Evolutionary conservation across 2,113 vertebrate species (phyloP).

Genomic region (Pagrus major): DNA sequence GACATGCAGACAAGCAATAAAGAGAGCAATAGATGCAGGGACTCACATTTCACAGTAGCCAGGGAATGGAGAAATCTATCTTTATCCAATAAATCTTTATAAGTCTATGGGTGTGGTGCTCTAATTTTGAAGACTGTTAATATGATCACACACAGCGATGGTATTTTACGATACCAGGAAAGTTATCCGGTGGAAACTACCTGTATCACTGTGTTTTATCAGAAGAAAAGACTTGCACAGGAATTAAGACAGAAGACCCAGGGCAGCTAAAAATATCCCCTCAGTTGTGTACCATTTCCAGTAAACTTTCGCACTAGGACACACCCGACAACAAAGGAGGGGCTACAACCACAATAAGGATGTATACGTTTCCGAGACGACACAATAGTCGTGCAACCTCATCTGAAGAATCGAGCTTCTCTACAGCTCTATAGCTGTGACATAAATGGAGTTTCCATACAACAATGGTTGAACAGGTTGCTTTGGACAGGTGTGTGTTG

Average conservation of each 20-base stretch:
- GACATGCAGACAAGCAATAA: not conserved
- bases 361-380: not conserved
- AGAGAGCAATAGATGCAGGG: no score
- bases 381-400: not conserved
- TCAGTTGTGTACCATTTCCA: not conserved
- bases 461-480: no score
- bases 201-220: not conserved
- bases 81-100: no score
- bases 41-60: no score
- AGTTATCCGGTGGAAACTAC: no score
- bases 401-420: not conserved
- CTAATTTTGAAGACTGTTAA: no score
- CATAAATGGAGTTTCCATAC: slow-evolving; percentile 1
- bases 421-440: not conserved
- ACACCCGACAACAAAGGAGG: not conserved
- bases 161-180: not conserved
- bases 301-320: not conserved
- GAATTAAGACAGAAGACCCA: not conserved
- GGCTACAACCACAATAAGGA: not conserved
- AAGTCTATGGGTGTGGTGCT: no score
- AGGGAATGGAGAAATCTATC: no score
- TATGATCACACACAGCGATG: not conserved
- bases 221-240: not conserved
- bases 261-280: not conserved
- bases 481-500: not conserved